Evolutionary conservation across 2,113 vertebrate genomes (phyloP), one percentile per base, ranked within the genome.

Genomic region (Condylura cristata): DNA sequence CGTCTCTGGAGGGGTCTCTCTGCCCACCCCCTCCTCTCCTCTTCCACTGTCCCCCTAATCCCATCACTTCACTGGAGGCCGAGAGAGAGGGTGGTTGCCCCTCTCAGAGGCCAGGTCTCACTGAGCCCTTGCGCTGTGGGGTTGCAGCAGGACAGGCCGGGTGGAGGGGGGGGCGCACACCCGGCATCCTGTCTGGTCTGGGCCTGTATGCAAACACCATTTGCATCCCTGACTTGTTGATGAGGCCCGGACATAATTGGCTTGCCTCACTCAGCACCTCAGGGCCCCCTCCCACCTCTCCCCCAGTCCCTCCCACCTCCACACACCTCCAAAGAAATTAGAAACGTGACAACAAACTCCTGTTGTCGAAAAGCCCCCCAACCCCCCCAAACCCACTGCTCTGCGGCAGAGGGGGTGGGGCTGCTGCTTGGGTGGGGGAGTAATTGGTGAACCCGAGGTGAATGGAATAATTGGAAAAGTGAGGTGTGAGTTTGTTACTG

Each of bases 381-480:
- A 34, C 41, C 76, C 32, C 14, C 92, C 78, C 61, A 80, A 82
- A 30, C 70, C 90, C 8, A 3, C 24, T 1, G 30, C 10, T 37
- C 18, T 13, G 1, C 2, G 26, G 92, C 0, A 0, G 81, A 82
- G 92, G 91, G 94, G 82, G 94, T 3, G 86, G 95, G 88, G 76
- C 80, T 4, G 34, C 9, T 0, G 84, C 0, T 61, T 26, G 24
- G 26, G 41, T 1, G 16, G 18, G 44, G 90, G 95, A 68, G 93
- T 96, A 92, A 96, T 97, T 93, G 96, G 96, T 91, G 97, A 96
- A 95, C 97, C 93, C 53, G 9, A 96, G 95, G 98, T 97, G 66
- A 97, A 96, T 95, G 97, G 96, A 98, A 96, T 98, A 98, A 98
- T 98, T 98, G 98, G 98, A 98, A 98, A 96, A 94, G 97, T 97